These are phyloP conservation scores for Anthopleura xanthogrammica DNA, from an alignment of 92 coral and sea anemone species.

Conservation along the genomic window DNA sequence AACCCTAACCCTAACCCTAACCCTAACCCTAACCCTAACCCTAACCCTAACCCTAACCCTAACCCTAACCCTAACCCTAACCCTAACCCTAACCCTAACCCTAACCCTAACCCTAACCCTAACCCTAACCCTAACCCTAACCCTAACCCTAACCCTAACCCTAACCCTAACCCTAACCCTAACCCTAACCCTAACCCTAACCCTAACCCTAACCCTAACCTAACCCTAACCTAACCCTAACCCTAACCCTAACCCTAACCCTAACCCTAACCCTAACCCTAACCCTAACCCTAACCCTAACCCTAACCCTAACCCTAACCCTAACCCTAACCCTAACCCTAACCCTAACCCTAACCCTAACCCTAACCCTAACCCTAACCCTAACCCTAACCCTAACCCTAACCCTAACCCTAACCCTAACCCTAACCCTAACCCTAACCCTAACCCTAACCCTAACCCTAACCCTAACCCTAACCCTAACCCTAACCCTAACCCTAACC, in stretches of 20 bases:
- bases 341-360: constrained; percentile 49
- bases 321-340: constrained; percentile 40
- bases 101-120: too few relatives aligned
- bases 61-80: too few relatives aligned
- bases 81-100: too few relatives aligned
- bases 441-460: constrained; percentile 24
- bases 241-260: background rate
- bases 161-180: constrained; percentile 8
- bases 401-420: constrained; percentile 48
- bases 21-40: too few relatives aligned
- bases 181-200: constrained; percentile 57
- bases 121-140: constrained; percentile 50
- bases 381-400: constrained; percentile 46
- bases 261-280: constrained; percentile 51
- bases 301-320: constrained; percentile 37
- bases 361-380: constrained; percentile 43
- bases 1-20: too few relatives aligned
- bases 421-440: constrained; percentile 51
- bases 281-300: constrained; percentile 43
- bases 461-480: constrained; percentile 17
- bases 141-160: constrained; percentile 59
- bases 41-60: too few relatives aligned
- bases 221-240: too few relatives aligned
- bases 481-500: background rate
- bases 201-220: constrained; percentile 18